Base-by-base conservation (phyloP, 2,113 vertebrate species). In the Sakesphorus luctuosus region DNA sequence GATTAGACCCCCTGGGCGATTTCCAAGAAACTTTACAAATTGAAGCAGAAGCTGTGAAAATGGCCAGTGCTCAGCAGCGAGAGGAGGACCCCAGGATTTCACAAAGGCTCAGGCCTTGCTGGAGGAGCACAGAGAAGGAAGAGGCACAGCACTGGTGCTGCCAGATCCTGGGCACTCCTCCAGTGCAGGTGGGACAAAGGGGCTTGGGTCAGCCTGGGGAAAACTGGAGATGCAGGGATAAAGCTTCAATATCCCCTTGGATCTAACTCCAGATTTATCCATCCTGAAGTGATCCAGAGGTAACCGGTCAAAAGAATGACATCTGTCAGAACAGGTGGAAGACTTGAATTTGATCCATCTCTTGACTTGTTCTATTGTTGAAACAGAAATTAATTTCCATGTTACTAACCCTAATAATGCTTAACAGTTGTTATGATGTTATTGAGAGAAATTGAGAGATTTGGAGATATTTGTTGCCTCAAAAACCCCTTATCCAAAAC, bases 1-100 rank as follows among this genome's bases (percentile, higher is more conserved):
- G 79, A 92, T 79, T 31, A 95, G 87, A 92, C 44, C 93, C 53
- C 26, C 65, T 10, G 23, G 50, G 87, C 58, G 75, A 93, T 49
- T 88, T 92, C 78, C 21, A 28, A 82, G 73, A 87, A 94, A 92
- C 71, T 61, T 65, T 31, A 33, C 36, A 40, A 58, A 80, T 28
- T 76, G 66, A 93, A 79, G 79, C 17, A 50, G 47, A 69, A 94
- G 56, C 69, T 92, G 35, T 86, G 79, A 71, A 94, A 89, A 76
- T 17, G 7, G 3, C 35, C 56, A 20, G 47, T 31, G 49, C 35
- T 90, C 53, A 49, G 72, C 82, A 88, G 52, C 67, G 47, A 73
- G 35, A 67, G 73, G 76, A 53, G 49, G 18, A 76, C 7, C 17
- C 52, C 10, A 26, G 49, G 46, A 36, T 25, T 82, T 69, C 90